Evolutionary conservation across 2,888 invertebrate species (phyloP).

Genomic region (Aspidiotus rigidus): DNA sequence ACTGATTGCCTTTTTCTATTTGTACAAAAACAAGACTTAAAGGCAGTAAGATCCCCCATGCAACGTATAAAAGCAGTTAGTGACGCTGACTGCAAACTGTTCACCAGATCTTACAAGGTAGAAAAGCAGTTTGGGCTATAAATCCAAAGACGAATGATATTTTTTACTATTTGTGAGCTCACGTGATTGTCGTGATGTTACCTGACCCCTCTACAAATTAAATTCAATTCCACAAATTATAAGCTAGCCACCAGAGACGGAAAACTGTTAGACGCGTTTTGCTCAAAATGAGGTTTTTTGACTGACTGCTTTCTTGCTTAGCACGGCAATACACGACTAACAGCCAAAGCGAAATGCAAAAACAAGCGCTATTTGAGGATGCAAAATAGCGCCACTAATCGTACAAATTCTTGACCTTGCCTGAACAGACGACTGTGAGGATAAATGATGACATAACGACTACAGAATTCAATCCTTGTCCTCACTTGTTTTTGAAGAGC

Average conservation of each 20-base stretch:
- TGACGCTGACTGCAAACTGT: neutral
- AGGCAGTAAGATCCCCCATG: neutral
- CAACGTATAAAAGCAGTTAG: neutral
- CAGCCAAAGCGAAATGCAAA: too few relatives aligned
- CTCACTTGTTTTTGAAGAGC: too few relatives aligned
- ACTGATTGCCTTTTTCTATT: too few relatives aligned
- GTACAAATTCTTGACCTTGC: too few relatives aligned
- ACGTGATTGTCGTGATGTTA: neutral
- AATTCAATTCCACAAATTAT: neutral
- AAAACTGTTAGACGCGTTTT: neutral
- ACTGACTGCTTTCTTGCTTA: neutral
- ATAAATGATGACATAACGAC: too few relatives aligned
- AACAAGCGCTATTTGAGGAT: too few relatives aligned
- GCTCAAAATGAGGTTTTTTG: neutral
- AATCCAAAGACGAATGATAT: neutral
- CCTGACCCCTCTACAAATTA: neutral
- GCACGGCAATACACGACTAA: neutral
- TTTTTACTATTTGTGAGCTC: neutral
- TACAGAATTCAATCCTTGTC: too few relatives aligned
- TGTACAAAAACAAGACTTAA: conserved; percentile 1
- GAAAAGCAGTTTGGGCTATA: neutral
- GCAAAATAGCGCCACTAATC: too few relatives aligned
- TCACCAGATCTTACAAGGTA: neutral
- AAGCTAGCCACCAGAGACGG: neutral
- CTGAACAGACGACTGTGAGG: too few relatives aligned